A percentile compares a stretch with the other conserved stretches of the same genome.
Conservation (phyloP, 2,888 invertebrate genomes). For the Drosophila diplacantha region DNA sequence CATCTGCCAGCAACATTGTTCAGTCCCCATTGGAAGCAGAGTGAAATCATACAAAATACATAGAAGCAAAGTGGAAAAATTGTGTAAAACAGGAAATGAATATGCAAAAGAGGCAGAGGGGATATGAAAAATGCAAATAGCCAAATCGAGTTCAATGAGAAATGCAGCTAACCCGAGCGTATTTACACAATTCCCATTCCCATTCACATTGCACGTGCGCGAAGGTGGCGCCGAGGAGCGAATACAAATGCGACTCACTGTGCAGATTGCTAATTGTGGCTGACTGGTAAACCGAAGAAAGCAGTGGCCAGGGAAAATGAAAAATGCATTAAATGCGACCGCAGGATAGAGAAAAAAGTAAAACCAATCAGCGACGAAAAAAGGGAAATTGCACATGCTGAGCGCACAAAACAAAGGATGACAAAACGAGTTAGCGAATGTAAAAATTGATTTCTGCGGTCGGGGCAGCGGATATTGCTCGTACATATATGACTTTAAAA, state of each 20-base stretch:
- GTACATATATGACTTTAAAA: conserved; percentile 37
- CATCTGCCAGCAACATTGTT: conserved; percentile 25
- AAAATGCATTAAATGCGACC: conserved; percentile 67
- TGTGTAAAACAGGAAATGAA: conserved; percentile 62
- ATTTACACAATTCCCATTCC: conserved; percentile 41
- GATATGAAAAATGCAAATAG: conserved; percentile 69
- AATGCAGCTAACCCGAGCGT: conserved; percentile 46
- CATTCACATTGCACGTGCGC: conserved; percentile 14
- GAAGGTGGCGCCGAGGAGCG: conserved; percentile 18
- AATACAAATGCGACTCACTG: conserved; percentile 54
- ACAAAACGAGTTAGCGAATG: conserved; percentile 51
- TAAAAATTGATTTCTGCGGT: conserved; percentile 70
- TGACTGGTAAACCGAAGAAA: conserved; percentile 43
- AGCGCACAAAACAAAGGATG: conserved; percentile 26
- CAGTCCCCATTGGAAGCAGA: conserved; percentile 10
- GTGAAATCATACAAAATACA: conserved; percentile 39
- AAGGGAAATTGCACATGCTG: conserved; percentile 59
- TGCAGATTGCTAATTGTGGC: conserved; percentile 60
- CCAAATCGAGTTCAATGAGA: conserved; percentile 63
- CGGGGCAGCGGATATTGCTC: conserved; percentile 48
- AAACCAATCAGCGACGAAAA: conserved; percentile 37
- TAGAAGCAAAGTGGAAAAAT: conserved; percentile 42
- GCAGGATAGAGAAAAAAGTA: conserved; percentile 59
- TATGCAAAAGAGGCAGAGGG: conserved; percentile 63
- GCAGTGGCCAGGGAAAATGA: conserved; percentile 42